Conservation (phyloP, 92 coral and sea anemone species). For the Epizoanthus rinbou region DNA sequence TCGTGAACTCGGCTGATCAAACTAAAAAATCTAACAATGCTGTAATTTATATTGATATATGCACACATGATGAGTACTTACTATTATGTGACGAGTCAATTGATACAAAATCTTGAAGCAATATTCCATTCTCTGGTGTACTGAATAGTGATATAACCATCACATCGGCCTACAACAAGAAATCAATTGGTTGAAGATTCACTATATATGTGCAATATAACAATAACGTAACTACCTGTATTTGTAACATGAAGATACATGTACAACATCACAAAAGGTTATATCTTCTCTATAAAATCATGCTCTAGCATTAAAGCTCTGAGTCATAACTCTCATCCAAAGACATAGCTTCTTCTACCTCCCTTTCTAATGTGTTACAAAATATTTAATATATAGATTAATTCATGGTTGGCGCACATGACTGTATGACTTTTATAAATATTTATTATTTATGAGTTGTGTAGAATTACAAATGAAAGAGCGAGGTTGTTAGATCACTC, state of each 20-base stretch:
- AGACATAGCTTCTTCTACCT: too few relatives aligned
- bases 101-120: constrained; percentile 79
- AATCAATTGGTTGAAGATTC: background rate
- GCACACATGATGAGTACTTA: constrained; percentile 41
- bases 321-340: too few relatives aligned
- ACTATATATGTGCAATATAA: too few relatives aligned
- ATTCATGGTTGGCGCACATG: too few relatives aligned
- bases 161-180: constrained; percentile 71
- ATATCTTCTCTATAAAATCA: too few relatives aligned
- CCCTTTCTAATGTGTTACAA: too few relatives aligned
- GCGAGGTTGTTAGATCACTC: background rate
- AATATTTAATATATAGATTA: too few relatives aligned
- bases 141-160: constrained; percentile 89
- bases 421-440: too few relatives aligned
- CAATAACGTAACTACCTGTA: background rate
- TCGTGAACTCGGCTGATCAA: background rate
- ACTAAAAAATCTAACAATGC: background rate
- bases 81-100: constrained; percentile 78
- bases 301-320: too few relatives aligned
- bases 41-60: too few relatives aligned
- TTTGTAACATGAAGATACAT: too few relatives aligned
- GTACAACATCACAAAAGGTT: too few relatives aligned
- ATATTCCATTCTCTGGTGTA: constrained; percentile 93
- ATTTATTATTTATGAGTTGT: background rate
- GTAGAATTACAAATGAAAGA: background rate